Conservation (phyloP, 2,888 invertebrate species). For the Acanthococcus lagerstroemiae region DNA sequence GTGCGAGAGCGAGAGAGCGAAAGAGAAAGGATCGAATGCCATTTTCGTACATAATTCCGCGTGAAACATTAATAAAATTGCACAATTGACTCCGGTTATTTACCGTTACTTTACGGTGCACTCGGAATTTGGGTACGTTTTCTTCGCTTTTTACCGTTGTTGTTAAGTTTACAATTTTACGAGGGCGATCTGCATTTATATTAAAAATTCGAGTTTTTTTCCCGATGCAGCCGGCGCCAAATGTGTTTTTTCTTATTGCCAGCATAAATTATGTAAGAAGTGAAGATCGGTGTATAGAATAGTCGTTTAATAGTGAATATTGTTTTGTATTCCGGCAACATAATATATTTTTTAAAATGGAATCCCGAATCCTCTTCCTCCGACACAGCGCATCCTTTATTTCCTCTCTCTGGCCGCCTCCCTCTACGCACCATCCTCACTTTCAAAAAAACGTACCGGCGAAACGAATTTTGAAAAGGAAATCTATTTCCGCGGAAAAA, state of each 20-base stretch:
- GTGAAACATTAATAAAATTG: conserved; percentile 29
- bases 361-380: neutral
- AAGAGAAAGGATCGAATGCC: too few relatives aligned
- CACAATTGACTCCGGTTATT: conserved; percentile 27
- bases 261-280: conserved; percentile 28
- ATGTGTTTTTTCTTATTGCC: conserved; percentile 27
- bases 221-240: conserved; percentile 24
- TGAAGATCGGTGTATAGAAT: conserved; percentile 24
- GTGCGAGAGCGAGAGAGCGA: too few relatives aligned
- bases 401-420: too few relatives aligned
- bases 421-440: too few relatives aligned
- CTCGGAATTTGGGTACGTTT: conserved; percentile 18
- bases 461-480: too few relatives aligned
- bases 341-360: conserved; percentile 15
- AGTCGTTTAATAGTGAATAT: conserved; percentile 20
- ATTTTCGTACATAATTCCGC: conserved; percentile 24
- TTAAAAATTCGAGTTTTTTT: conserved; percentile 26
- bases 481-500: neutral
- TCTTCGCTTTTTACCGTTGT: conserved; percentile 9
- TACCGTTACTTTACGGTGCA: conserved; percentile 24
- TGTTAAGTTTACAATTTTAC: conserved; percentile 30
- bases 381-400: too few relatives aligned
- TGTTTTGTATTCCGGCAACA: conserved; percentile 25
- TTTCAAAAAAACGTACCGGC: too few relatives aligned
- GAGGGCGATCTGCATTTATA: conserved; percentile 30